Conservation (phyloP, 2,113 vertebrate genomes). For the Physeter macrocephalus region DNA sequence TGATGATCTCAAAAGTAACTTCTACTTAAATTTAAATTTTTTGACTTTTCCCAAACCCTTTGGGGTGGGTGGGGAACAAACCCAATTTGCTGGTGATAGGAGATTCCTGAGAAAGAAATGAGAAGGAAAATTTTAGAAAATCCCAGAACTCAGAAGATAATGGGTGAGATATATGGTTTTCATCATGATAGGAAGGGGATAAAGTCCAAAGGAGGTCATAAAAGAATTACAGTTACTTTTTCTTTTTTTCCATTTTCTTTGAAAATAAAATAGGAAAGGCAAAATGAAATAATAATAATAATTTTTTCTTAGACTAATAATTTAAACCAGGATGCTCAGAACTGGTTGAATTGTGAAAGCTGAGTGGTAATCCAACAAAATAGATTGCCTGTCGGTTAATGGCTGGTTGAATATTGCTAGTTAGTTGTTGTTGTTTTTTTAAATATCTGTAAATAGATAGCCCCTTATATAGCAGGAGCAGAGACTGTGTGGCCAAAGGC, state of each 20-base stretch:
- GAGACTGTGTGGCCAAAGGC: neutral
- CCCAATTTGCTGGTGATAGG: neutral
- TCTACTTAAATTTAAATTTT: neutral
- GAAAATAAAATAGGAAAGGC: neutral
- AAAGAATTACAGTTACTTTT: neutral
- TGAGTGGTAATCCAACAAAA: neutral
- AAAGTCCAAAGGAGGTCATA: neutral
- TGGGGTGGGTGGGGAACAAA: neutral
- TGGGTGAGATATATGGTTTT: neutral
- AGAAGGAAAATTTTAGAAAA: neutral
- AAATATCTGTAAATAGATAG: neutral
- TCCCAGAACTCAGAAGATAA: neutral
- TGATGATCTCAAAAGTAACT: neutral
- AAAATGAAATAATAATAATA: neutral
- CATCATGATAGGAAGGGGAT: neutral
- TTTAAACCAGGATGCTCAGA: neutral
- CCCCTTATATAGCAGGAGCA: neutral
- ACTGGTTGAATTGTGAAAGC: neutral
- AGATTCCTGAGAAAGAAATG: neutral
- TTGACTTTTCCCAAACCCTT: neutral
- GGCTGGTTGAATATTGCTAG: neutral
- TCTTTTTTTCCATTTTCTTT: neutral
- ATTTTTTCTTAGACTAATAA: neutral
- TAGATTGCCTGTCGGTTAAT: neutral
- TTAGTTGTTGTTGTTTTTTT: neutral